Conservation (phyloP, 2,888 invertebrate species). For the Nebria salina region DNA sequence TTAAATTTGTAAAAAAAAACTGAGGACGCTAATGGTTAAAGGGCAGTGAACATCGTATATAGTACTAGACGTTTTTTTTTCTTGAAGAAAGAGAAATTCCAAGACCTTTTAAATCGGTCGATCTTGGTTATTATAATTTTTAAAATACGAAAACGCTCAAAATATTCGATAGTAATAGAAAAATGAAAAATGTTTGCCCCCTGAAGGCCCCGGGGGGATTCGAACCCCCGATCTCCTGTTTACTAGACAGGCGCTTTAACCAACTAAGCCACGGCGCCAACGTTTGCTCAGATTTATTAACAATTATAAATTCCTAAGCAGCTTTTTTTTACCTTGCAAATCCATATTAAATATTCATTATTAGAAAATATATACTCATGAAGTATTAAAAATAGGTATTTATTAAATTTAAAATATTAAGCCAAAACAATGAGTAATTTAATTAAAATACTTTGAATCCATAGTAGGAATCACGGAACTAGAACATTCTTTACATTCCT, state of each 20-base stretch:
- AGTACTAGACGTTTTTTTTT: slow-evolving; percentile 16
- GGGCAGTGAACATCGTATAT: slow-evolving; percentile 7
- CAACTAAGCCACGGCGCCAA: slow-evolving; percentile 53
- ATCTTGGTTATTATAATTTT: not conserved
- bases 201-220: slow-evolving; percentile 70
- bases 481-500: no score
- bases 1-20: not conserved
- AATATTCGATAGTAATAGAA: not conserved
- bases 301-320: not conserved
- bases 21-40: slow-evolving; percentile 6
- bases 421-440: no score
- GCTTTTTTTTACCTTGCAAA: not conserved
- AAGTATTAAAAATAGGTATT: no score
- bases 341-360: no score
- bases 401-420: no score
- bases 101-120: not conserved
- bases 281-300: not conserved
- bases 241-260: slow-evolving; percentile 79
- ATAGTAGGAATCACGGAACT: no score
- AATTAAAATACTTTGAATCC: no score
- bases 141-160: not conserved
- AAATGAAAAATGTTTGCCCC: not conserved
- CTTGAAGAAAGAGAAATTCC: not conserved
- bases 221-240: slow-evolving; percentile 76
- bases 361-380: no score